Conservation (phyloP, 2,797 vertebrate genomes). For the Sebastes steindachneri region DNA sequence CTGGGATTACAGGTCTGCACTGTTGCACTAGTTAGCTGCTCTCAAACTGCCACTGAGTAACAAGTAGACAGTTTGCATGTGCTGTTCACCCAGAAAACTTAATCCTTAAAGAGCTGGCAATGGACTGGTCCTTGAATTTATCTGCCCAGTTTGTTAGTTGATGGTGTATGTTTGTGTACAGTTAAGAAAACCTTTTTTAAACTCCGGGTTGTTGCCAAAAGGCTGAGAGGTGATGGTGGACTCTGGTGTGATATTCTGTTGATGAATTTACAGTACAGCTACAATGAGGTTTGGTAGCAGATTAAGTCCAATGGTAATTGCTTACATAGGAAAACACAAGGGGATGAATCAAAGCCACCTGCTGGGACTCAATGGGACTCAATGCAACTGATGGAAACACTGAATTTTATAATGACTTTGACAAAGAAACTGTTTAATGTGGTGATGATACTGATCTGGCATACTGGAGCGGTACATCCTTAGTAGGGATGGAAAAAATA, state of each 20-base stretch:
- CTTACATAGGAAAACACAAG: not conserved
- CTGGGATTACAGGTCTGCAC: constrained; percentile 47
- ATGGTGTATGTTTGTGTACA: not conserved
- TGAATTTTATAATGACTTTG: not conserved
- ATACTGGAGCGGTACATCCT: not conserved
- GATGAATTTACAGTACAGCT: not conserved
- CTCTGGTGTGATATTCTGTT: not conserved
- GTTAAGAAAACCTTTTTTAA: not conserved
- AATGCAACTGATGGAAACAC: not conserved
- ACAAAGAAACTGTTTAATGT: not conserved
- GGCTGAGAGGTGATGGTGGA: not conserved
- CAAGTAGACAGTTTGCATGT: not conserved
- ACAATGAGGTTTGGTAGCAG: not conserved
- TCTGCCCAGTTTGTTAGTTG: not conserved
- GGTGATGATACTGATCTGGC: not conserved
- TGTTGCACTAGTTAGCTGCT: constrained; percentile 31
- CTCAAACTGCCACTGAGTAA: not conserved
- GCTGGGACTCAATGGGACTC: not conserved
- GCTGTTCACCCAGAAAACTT: not conserved
- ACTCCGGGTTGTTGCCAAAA: not conserved
- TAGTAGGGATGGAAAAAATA: too few relatives aligned
- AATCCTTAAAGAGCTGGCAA: not conserved
- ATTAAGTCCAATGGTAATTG: not conserved
- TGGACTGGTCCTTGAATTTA: not conserved
- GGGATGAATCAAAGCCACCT: not conserved